Base-by-base conservation (phyloP, 2,888 invertebrate species). In the Phyllotreta cruciferae region DNA sequence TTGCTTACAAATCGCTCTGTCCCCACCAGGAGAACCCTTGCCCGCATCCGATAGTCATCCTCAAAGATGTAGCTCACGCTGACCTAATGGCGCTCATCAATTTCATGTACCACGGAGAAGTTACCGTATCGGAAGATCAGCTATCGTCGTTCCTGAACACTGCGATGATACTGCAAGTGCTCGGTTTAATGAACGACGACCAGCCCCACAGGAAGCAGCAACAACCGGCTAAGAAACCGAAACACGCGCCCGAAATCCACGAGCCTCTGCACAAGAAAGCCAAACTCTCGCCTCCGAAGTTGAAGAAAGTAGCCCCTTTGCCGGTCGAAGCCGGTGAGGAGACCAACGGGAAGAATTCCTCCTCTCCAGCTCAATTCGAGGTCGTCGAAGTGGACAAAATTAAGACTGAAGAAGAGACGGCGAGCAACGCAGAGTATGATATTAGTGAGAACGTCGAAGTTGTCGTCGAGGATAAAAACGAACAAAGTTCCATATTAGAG, bases 41-140 rank as follows among this genome's bases (percentile, higher is more conserved):
- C 78, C 86, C 87, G 70, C 90, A 90, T 79, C 90, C 90, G 53
- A 88, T 90, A 58, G 88, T 90, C 56, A 90, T 90, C 68, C 77
- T 90, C 60, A 89, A 89, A 81, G 88, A 89, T 83, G 88, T 89
- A 8, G 83, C 84, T 38, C 86, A 87, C 67, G 85, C 85, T 74
- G 89, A 90, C 76, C 84, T 90, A 71, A 84, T 87, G 63, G 88
- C 88, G 62, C 82, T 90, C 56, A 79, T 90, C 66, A 87, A 88
- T 64, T 90, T 89, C 71, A 89, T 90, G 85, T 90, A 90, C 74
- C 88, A 88, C 79, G 90, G 89, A 60, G 89, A 89, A 78, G 89
- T 89, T 0, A 86, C 88, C 74, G 87, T 90, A 68, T 85, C 87
- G 69, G 87, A 88, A 74, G 88, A 88, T 71, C 86, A 88, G 72